phyloP scores from a whole-genome alignment of 37 sponge, comb jelly and placozoan genomes.

The Chondrilla cf. caribensis region DNA sequence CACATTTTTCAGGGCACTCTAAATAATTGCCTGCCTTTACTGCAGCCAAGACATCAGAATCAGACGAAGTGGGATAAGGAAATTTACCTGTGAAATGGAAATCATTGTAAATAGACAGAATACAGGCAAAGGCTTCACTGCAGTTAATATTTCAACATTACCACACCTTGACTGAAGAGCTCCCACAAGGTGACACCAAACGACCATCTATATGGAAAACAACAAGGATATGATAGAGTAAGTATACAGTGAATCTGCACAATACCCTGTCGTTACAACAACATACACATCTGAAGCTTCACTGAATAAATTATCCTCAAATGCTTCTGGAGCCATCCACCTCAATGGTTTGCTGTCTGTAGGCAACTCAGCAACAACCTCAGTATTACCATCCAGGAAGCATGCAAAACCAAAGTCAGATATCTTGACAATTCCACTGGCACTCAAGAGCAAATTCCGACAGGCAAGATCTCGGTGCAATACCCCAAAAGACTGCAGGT shows the following conservation, averaged over 20 bases:
- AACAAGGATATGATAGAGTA: too few species aligned
- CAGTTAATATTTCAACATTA: neutral
- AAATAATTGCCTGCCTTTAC: neutral
- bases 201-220: neutral
- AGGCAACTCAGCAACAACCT: neutral
- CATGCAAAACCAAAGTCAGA: conserved; percentile 25
- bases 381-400: neutral
- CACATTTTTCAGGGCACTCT: conserved; percentile 1
- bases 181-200: conserved; percentile 20
- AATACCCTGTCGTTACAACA: too few species aligned
- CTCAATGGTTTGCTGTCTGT: conserved; percentile 8
- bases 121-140: neutral
- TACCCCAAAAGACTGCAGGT: neutral
- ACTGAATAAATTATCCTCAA: conserved; percentile 17
- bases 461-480: conserved; percentile 22
- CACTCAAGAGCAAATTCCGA: neutral
- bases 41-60: neutral
- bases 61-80: conserved; percentile 7
- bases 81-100: neutral
- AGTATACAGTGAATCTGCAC: too few species aligned
- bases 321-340: conserved; percentile 24
- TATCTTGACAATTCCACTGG: conserved; percentile 6
- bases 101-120: too few species aligned
- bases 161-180: conserved; percentile 5
- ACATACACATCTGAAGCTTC: conserved; percentile 25